phyloP scores from a whole-genome alignment of 2,797 vertebrate genomes.

The Alectoris magna region DNA sequence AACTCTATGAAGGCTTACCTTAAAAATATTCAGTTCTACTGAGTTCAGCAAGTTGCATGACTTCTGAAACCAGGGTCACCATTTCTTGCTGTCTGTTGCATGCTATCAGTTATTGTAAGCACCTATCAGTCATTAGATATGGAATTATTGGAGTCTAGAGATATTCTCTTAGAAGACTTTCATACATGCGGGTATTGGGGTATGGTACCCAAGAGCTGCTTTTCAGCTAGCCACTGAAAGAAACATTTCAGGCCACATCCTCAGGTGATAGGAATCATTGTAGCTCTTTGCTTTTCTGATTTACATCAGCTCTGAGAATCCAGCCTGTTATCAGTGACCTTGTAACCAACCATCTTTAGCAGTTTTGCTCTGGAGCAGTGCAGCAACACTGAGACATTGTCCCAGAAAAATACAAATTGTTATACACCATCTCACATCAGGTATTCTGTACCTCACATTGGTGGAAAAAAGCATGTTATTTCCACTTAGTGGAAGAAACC shows the following conservation, averaged over 20 bases:
- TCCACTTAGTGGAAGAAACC: conserved; percentile 63
- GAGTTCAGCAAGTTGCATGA: conserved; percentile 4
- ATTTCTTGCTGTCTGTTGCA: conserved; percentile 25
- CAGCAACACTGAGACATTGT: neutral
- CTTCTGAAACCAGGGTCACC: neutral
- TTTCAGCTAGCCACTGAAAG: neutral
- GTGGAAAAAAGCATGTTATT: conserved; percentile 66
- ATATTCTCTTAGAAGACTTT: neutral
- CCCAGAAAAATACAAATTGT: conserved; percentile 6
- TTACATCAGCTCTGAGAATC: neutral
- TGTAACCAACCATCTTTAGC: neutral
- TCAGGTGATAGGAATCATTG: neutral
- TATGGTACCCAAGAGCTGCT: neutral
- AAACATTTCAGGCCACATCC: neutral
- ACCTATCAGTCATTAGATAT: neutral
- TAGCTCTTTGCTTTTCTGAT: neutral
- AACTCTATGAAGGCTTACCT: neutral
- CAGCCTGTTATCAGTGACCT: neutral
- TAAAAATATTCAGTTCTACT: conserved; percentile 9
- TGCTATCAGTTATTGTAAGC: conserved; percentile 4
- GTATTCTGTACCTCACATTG: conserved; percentile 55
- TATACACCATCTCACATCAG: conserved; percentile 34
- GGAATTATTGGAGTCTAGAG: neutral
- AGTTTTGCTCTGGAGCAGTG: neutral
- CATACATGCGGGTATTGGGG: fast-evolving